Conservation (phyloP, 2,888 invertebrate species). For the Cataglyphis albicans region DNA sequence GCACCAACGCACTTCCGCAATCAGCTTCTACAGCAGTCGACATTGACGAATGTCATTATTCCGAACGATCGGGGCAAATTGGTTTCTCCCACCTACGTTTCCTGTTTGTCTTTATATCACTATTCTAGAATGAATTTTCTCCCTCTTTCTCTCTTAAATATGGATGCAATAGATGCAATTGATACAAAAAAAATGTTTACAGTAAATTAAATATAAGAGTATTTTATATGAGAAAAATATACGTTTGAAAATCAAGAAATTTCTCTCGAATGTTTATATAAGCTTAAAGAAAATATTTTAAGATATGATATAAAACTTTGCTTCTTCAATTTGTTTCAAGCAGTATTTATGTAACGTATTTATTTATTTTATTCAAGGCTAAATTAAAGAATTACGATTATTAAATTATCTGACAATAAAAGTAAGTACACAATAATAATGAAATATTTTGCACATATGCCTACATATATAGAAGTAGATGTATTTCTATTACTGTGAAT, state of each 20-base stretch:
- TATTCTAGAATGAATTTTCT: not conserved
- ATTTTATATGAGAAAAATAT: not conserved
- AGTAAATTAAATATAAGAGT: not conserved
- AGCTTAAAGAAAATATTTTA: not conserved
- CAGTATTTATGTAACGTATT: not conserved
- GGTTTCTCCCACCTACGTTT: not conserved
- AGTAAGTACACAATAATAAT: not conserved
- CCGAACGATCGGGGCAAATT: conserved; percentile 34
- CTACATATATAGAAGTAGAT: not conserved
- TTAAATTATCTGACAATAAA: not conserved
- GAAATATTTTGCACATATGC: not conserved
- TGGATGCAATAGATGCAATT: not conserved
- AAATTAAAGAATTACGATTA: not conserved
- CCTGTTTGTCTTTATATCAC: not conserved
- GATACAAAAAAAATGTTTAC: not conserved
- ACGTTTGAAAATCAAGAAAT: not conserved
- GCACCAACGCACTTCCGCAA: not conserved
- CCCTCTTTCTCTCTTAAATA: too few species aligned
- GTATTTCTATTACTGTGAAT: not conserved
- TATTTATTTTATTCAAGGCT: not conserved
- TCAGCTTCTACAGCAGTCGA: not conserved
- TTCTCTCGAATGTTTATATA: not conserved
- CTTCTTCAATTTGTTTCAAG: not conserved
- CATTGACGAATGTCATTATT: conserved; percentile 39
- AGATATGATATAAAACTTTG: conserved; percentile 1